Base-by-base conservation (phyloP, 2,113 vertebrate genomes). In the Chionis minor region DNA sequence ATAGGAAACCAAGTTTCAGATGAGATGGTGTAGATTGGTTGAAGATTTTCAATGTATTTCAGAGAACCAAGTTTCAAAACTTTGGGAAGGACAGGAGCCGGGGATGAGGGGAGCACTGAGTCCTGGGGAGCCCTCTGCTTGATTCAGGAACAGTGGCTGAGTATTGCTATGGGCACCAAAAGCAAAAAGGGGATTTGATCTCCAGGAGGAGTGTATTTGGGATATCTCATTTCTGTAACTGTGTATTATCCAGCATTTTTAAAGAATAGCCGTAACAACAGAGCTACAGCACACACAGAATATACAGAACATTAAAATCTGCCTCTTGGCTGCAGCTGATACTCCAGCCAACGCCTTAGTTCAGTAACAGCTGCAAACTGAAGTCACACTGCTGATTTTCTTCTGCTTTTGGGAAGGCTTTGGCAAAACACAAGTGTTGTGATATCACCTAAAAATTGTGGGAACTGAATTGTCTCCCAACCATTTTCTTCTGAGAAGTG, bases 331-430 rank as follows among this genome's bases (percentile, higher is more conserved):
- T 47, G 23, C 23, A 33, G 42, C 72, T 56, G 38, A 23, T 66
- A 35, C 30, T 74, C 38, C 55, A 73, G 75, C 30, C 40, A 52
- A 84, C 47, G 42, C 2, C 0, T 54, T 59, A 59, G 55, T 47
- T 93, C 45, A 88, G 45, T n/a, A 77, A 61, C 54, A 82, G 40
- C 73, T 94, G 70, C 56, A 89, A 82, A 79, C 32, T 66, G 65
- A 35, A 90, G 63, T 52, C 17, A 24, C 13, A 49, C 84, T 78
- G 72, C 55, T 49, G 49, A 38, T 72, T 54, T 75, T 66, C 16
- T 40, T 82, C 44, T 84, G 35, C 47, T 87, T 93, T 80, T 69
- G 28, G 28, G 40, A 80, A 78, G 28, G 33, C 72, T 88, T 62
- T 88, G 67, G 59, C n/a, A 44, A 80, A 93, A 45, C 26, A 38